phyloP scores from a whole-genome alignment of 2,888 invertebrate genomes.

The Drosophila siamana region DNA sequence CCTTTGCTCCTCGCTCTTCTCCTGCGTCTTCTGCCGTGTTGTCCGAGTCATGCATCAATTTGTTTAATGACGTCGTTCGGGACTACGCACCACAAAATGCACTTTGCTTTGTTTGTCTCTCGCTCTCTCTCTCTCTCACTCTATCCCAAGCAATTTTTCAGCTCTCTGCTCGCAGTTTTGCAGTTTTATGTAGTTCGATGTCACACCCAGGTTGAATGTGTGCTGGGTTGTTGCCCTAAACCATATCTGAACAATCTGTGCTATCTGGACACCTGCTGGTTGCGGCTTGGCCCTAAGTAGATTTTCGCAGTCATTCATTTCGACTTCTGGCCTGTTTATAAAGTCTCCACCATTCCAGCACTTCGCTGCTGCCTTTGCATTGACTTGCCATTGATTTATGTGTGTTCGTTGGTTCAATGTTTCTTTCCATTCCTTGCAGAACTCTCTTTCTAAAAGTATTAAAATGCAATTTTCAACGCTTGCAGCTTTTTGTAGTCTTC shows the following conservation, averaged over 20 bases:
- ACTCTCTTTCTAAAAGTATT: slow-evolving; percentile 48
- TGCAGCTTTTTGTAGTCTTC: slow-evolving; percentile 37
- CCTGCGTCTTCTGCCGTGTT: background rate
- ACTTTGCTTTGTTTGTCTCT: slow-evolving; percentile 33
- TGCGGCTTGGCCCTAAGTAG: slow-evolving; percentile 48
- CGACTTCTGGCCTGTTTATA: slow-evolving; percentile 32
- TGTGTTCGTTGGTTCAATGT: slow-evolving; percentile 1
- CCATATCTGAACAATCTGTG: slow-evolving; percentile 32
- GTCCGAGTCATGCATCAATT: slow-evolving; percentile 41
- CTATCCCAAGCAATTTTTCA: slow-evolving; percentile 22
- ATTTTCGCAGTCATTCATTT: slow-evolving; percentile 59
- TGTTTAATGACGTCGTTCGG: slow-evolving; percentile 49
- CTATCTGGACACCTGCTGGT: slow-evolving; percentile 49
- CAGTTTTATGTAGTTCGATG: slow-evolving; percentile 19
- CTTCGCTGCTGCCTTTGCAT: slow-evolving; percentile 33
- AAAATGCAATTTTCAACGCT: slow-evolving; percentile 67
- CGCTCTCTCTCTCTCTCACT: background rate
- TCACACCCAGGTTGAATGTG: slow-evolving; percentile 11
- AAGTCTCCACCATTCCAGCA: background rate
- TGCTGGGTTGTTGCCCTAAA: background rate
- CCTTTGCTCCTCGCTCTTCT: no score
- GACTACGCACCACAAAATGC: slow-evolving; percentile 34
- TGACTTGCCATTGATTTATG: slow-evolving; percentile 69
- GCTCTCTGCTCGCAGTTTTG: slow-evolving; percentile 12
- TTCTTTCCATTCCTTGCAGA: slow-evolving; percentile 1